Percentiles rank a stretch among this genome's conserved stretches.
phyloP scores from a whole-genome alignment of 64 coral and sea anemone genomes.

The Montipora capricornis region DNA sequence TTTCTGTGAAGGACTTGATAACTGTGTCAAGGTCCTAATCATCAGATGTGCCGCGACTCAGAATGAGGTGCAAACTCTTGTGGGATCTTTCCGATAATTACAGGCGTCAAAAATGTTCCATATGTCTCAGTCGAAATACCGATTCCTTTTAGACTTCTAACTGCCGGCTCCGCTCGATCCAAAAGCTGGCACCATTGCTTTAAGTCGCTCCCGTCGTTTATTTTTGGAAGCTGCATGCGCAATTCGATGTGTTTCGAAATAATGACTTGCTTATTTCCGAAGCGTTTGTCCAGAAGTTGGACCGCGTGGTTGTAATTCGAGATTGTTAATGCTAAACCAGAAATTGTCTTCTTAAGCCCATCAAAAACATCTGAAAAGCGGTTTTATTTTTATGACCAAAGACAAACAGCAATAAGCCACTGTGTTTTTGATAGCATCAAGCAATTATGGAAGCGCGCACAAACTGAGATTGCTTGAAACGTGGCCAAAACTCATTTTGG shows the following conservation, averaged over 20 bases:
- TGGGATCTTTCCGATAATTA: conserved; percentile 68
- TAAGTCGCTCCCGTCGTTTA: conserved; percentile 26
- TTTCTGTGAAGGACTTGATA: conserved; percentile 16
- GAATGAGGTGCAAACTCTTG: conserved; percentile 45
- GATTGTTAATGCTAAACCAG: conserved; percentile 57
- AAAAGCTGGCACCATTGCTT: conserved; percentile 34
- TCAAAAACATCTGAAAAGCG: too few species aligned
- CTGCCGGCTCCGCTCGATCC: conserved; percentile 54
- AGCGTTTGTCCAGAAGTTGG: conserved; percentile 29
- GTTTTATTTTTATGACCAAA: too few species aligned
- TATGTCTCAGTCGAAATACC: conserved; percentile 38
- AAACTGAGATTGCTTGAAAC: too few species aligned
- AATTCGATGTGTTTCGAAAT: conserved; percentile 71
- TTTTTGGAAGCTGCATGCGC: conserved; percentile 47
- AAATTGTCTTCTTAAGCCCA: conserved; percentile 3
- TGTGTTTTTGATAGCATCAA: too few species aligned
- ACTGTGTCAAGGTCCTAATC: conserved; percentile 45
- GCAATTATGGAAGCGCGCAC: too few species aligned
- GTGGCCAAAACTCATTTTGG: too few species aligned
- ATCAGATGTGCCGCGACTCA: conserved; percentile 42
- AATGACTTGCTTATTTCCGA: conserved; percentile 51
- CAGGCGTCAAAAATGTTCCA: conserved; percentile 64
- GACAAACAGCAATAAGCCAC: too few species aligned
- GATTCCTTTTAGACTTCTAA: conserved; percentile 56
- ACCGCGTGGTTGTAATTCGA: conserved; percentile 67